phyloP scores from a whole-genome alignment of 2,888 invertebrate genomes.

The Epicampocera succincta region DNA sequence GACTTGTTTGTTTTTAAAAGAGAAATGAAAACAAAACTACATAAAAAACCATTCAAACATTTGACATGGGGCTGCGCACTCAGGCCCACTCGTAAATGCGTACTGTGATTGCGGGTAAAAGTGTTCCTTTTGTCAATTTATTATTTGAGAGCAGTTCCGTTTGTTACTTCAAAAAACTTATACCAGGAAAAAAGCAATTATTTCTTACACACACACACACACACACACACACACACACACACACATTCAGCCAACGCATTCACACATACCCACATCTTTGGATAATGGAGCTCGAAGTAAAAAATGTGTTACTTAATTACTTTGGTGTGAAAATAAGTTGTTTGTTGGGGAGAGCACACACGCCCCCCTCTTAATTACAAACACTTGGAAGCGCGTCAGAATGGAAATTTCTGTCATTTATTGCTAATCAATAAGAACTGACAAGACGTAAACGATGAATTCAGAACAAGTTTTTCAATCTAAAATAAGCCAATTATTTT shows the following conservation, averaged over 20 bases:
- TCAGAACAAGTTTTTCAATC: background rate
- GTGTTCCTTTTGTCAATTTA: background rate
- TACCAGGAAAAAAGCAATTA: background rate
- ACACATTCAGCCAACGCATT: too few relatives aligned
- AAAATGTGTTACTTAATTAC: slow-evolving; percentile 46
- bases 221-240: too few relatives aligned
- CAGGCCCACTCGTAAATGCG: too few relatives aligned
- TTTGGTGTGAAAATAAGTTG: slow-evolving; percentile 62
- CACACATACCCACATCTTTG: background rate
- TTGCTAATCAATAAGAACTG: background rate
- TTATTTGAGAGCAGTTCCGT: slow-evolving; percentile 13
- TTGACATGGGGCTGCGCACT: too few relatives aligned
- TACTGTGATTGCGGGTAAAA: background rate
- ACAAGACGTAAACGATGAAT: background rate
- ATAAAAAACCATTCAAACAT: too few relatives aligned
- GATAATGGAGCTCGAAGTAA: slow-evolving; percentile 3
- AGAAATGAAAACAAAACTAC: background rate
- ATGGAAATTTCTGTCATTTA: slow-evolving; percentile 4
- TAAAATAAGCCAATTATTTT: background rate
- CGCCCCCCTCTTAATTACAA: slow-evolving; percentile 57
- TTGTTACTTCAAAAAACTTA: slow-evolving; percentile 19
- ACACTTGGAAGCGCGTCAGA: background rate
- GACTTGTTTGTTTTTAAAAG: background rate
- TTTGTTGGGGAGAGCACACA: slow-evolving; percentile 37
- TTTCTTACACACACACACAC: too few relatives aligned